Evolutionary conservation across 2,797 vertebrate genomes (phyloP).

Genomic region (Protonibea diacanthus): DNA sequence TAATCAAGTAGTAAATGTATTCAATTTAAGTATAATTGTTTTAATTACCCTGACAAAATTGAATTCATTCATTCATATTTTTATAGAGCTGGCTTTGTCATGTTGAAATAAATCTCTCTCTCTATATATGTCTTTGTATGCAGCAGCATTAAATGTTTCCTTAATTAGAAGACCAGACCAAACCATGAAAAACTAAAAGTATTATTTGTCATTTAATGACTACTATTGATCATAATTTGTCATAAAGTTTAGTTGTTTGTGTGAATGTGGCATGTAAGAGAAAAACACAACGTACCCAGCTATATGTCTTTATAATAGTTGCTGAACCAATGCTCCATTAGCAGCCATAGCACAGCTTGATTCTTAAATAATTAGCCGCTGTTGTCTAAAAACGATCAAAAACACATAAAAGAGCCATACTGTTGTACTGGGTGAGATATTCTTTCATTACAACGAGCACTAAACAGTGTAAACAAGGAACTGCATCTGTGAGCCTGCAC

Average conservation of each 20-base stretch:
- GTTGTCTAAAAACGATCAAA: slow-evolving; percentile 30
- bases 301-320: slow-evolving; percentile 7
- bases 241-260: not conserved
- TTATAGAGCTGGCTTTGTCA: not conserved
- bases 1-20: no score
- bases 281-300: slow-evolving; percentile 2
- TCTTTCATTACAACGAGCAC: slow-evolving; percentile 36
- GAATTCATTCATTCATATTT: not conserved
- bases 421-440: slow-evolving; percentile 30
- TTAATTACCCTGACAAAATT: not conserved
- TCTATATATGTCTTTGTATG: not conserved
- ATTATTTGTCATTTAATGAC: not conserved
- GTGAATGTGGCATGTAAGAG: slow-evolving; percentile 21
- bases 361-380: slow-evolving; percentile 27
- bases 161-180: not conserved
- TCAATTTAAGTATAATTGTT: no score
- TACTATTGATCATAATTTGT: not conserved
- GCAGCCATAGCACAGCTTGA: slow-evolving; percentile 6
- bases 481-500: not conserved
- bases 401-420: slow-evolving; percentile 32
- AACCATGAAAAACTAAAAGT: not conserved
- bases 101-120: not conserved
- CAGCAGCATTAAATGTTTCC: not conserved
- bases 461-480: slow-evolving; percentile 30
- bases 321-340: slow-evolving; percentile 26